Base-by-base conservation (phyloP, 2,113 vertebrate genomes). In the Sceloporus tristichus region DNA sequence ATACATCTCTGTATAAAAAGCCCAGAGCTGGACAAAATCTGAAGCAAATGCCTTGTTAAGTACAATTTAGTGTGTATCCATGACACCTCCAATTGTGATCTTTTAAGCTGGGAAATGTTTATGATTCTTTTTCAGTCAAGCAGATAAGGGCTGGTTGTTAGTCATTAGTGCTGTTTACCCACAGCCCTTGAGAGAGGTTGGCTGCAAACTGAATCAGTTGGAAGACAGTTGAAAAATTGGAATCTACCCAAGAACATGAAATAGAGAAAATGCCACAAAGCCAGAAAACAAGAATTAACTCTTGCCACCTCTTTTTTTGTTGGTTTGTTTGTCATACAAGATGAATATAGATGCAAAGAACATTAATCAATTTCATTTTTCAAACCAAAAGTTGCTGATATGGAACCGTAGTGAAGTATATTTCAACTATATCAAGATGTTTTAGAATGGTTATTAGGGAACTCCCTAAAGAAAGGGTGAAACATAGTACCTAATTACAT, bases 141-240 rank as follows among this genome's bases (percentile, higher is more conserved):
- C 73, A 62, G 29, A 85, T 82, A 81, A 76, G 71, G n/a, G 14
- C n/a, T 38, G 40, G n/a, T 59, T 54, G 14, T 38, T 87, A 73
- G 54, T 59, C 14, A 29, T 42, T 40, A 73, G 34, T 42, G 62
- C 54, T 76, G 23, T 82, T 75, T 65, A 48, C 16, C 29, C 27
- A 29, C 27, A 74, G 16, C 53, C 40, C 54, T 73, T 42, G 19
- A 62, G 38, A 79, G 42, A 68, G 71, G 9, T 29, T 87, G 66
- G 34, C n/a, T 40, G 9, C 38, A 9, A 66, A 74, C 5, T 40
- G 53, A 59, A 59, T 80, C 38, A 38, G 25, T n/a, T 38, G 48
- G 62, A 70, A 19, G 74, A 2, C 40, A 68, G 34, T 29, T 11
- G 27, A 70, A 59, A 13, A 82, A 82, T 70, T 16, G 0, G 84